Base-by-base conservation (phyloP, 1,140 invertebrate genomes). In the Pseudomyrmex flavicornis region DNA sequence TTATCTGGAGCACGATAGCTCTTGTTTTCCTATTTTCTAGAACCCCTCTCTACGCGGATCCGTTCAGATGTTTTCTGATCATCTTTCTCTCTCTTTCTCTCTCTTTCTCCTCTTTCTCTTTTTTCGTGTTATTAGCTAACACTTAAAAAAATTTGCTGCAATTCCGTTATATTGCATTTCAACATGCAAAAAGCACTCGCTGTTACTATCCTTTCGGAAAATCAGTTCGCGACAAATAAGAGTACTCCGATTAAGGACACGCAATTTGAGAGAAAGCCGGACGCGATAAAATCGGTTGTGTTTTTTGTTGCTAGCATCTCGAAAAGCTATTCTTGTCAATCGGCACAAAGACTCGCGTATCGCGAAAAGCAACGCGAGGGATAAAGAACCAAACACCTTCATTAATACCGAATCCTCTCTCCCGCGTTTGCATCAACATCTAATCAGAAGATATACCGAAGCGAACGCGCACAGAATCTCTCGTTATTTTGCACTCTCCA, bases 21-120 rank as follows among this genome's bases (percentile, higher is more conserved):
- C 76, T 80, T 70, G 76, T 72, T 70, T 59, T 59, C 44, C 20
- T 74, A 77, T 83, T 77, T 83, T 83, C 59, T 48, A 20, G 17
- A 75, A n/a, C n/a, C 10, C 8, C 72, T 77, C 52, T 66, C 22
- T n/a, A 50, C 15, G 48, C 26, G 70, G 50, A 83, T 83, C 12
- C 7, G 61, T 52, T 83, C 50, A 46, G 46, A 75, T 59, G 62
- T 69, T 79, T 82, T 52, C 26, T 62, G 85, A 79, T 88, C 62
- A 80, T 52, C 87, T 77, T 85, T 82, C 75, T 69, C 46, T 61
- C 7, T 59, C 46, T 61, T 12, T 77, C 13, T 74, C 17, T 69
- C n/a, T 63, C 12, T 73, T 12, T 52, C 68, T 65, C 15, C 2
- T n/a, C 17, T n/a, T 15, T 15, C 26, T 26, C 3, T 1, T 26